These are phyloP conservation scores for Dolichotis patagonum DNA, from an alignment of 2,113 vertebrate species.

Conservation along the genomic window DNA sequence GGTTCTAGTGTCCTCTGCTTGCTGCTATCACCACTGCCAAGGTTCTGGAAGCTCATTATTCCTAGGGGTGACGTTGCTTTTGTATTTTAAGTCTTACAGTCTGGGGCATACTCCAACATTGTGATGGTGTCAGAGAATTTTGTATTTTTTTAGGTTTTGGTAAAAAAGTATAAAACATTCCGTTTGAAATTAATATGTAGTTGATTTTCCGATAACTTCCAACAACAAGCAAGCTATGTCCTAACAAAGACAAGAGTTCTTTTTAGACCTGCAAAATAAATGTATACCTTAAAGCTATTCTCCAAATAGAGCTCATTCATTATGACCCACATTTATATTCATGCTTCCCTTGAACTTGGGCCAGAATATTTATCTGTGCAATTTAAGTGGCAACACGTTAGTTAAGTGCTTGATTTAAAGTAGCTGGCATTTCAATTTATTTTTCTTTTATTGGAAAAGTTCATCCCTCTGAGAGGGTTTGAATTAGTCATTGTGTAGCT, in stretches of 20 bases:
- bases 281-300: conserved; percentile 66
- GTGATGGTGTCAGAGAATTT: conserved; percentile 17
- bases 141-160: conserved; percentile 37
- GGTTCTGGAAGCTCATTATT: conserved; percentile 43
- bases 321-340: conserved; percentile 60
- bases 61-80: not conserved
- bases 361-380: conserved; percentile 76
- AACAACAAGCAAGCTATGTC: not conserved
- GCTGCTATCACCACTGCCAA: not conserved
- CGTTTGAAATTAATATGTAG: conserved; percentile 23
- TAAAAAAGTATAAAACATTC: not conserved
- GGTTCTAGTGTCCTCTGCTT: not conserved
- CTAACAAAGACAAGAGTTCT: conserved; percentile 46
- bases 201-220: conserved; percentile 58
- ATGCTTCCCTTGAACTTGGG: conserved; percentile 51
- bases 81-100: not conserved
- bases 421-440: conserved; percentile 70
- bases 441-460: conserved; percentile 72
- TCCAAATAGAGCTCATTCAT: conserved; percentile 65
- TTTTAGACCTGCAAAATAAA: conserved; percentile 48
- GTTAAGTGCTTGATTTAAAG: conserved; percentile 75
- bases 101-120: not conserved
- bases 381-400: conserved; percentile 68
- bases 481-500: conserved; percentile 65
- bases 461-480: conserved; percentile 59